Conservation (phyloP, 1,140 invertebrate species). For the Heliconius himera region DNA sequence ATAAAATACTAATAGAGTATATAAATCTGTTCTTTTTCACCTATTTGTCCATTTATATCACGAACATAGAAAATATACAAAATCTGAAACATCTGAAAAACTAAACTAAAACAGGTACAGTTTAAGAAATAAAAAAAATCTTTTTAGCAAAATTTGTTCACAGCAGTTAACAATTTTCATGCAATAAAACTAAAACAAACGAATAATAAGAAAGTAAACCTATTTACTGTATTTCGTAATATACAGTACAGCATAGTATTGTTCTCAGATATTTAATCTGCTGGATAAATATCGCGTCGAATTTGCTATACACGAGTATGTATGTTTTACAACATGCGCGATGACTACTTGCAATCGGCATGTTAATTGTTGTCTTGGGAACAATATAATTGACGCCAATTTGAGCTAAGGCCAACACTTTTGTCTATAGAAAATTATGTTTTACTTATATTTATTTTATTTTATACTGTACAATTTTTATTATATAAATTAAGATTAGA, state of each 20-base stretch:
- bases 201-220: too few species aligned
- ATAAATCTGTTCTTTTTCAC: too few species aligned
- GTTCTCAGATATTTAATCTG: not conserved
- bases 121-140: too few species aligned
- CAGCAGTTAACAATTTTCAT: too few species aligned
- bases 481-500: too few species aligned
- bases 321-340: conserved; percentile 9
- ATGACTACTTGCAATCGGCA: conserved; percentile 13
- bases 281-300: conserved; percentile 23
- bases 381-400: not conserved
- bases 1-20: too few species aligned
- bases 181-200: too few species aligned
- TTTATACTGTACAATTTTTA: not conserved
- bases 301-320: not conserved
- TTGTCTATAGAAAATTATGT: not conserved
- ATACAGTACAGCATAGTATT: not conserved
- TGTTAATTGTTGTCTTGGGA: conserved; percentile 1
- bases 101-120: too few species aligned
- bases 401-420: not conserved
- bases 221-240: not conserved
- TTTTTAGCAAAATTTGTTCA: too few species aligned
- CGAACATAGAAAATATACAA: too few species aligned
- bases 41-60: too few species aligned
- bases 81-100: too few species aligned
- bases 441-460: not conserved